Percentiles rank a stretch among this genome's conserved stretches.
These are phyloP conservation scores for Gadopsis bispinosus DNA, from an alignment of 2,797 vertebrate genomes.

Conservation along the genomic window DNA sequence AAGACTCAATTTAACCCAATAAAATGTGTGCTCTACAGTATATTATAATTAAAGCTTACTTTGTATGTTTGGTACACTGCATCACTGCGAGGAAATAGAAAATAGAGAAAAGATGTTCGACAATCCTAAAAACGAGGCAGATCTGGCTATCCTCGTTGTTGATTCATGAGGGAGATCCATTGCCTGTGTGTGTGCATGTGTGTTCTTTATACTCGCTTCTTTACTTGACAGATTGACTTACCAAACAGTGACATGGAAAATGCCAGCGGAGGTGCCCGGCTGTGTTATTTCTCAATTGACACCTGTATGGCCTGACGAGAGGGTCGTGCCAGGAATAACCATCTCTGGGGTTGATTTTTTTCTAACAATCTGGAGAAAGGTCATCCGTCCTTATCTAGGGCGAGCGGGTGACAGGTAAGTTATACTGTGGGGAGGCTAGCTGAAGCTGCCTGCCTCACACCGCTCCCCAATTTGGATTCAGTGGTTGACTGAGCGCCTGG, in stretches of 20 bases:
- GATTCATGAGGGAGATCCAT: neutral
- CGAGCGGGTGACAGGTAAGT: slow-evolving; percentile 77
- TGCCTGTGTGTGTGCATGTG: neutral
- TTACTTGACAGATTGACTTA: slow-evolving; percentile 72
- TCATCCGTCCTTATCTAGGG: slow-evolving; percentile 83
- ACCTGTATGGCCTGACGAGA: slow-evolving; percentile 72
- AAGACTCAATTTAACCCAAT: neutral
- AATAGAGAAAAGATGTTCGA: neutral
- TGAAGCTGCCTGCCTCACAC: slow-evolving; percentile 45
- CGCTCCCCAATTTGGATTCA: slow-evolving; percentile 70
- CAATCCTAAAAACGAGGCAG: slow-evolving; percentile 3
- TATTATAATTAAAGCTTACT: slow-evolving; percentile 1
- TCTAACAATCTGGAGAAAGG: slow-evolving; percentile 80
- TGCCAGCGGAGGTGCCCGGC: slow-evolving; percentile 56
- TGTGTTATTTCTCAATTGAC: slow-evolving; percentile 74
- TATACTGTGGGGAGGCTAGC: slow-evolving; percentile 70
- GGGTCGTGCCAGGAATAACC: slow-evolving; percentile 68
- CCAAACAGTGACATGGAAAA: slow-evolving; percentile 67
- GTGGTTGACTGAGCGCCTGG: slow-evolving; percentile 73
- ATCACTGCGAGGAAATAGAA: slow-evolving; percentile 5
- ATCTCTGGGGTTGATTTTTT: slow-evolving; percentile 79
- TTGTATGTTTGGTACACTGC: neutral
- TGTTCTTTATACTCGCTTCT: slow-evolving; percentile 30
- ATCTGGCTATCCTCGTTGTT: neutral
- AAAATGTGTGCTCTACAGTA: neutral